phyloP scores from a whole-genome alignment of 2,888 invertebrate species.

The Tethea ocularis region DNA sequence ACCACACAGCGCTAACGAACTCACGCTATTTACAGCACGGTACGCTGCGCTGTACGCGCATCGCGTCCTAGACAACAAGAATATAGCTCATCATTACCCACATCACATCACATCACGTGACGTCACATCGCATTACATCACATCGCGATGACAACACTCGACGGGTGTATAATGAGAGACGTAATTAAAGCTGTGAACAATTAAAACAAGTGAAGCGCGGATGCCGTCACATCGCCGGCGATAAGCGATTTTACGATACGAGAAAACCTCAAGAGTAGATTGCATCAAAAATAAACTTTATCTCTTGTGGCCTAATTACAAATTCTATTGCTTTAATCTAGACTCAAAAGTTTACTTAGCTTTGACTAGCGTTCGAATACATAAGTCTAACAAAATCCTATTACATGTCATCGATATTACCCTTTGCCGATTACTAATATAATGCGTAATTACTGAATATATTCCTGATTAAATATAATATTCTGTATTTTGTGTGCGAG shows the following conservation, averaged over 20 bases:
- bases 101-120: neutral
- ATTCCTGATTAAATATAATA: too few relatives aligned
- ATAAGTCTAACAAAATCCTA: too few relatives aligned
- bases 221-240: neutral
- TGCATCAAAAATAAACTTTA: too few relatives aligned
- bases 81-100: neutral
- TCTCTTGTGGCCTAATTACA: too few relatives aligned
- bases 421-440: too few relatives aligned
- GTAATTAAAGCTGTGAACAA: conserved; percentile 3
- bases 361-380: too few relatives aligned
- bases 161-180: conserved; percentile 1
- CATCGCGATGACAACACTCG: neutral
- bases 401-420: too few relatives aligned
- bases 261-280: neutral
- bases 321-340: too few relatives aligned
- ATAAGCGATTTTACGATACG: neutral
- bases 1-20: conserved; percentile 1
- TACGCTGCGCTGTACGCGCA: neutral
- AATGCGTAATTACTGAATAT: too few relatives aligned
- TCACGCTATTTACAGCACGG: neutral
- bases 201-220: neutral
- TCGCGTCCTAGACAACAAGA: neutral
- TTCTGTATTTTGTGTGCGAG: too few relatives aligned
- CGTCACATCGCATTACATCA: neutral
- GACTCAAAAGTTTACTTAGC: too few relatives aligned